A percentile compares a stretch with the other conserved stretches of the same genome.
Evolutionary conservation across 2,888 invertebrate species (phyloP).

Genomic region (Sarcophaga variegata): DNA sequence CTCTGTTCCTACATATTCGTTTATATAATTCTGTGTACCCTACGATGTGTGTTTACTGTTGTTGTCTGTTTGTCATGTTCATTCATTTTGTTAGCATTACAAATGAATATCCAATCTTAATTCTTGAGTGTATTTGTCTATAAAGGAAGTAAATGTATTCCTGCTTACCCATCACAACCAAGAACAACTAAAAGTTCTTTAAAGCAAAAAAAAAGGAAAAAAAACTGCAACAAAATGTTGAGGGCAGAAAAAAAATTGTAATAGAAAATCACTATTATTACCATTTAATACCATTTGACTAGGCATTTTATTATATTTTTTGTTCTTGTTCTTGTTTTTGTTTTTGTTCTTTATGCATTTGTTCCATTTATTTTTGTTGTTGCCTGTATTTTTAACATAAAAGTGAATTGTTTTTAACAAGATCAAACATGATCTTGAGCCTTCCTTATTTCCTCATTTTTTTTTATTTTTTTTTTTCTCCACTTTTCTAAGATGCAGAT

Average conservation of each 20-base stretch:
- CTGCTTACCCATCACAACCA: slow-evolving; percentile 17
- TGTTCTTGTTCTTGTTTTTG: background rate
- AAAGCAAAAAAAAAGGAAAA: slow-evolving; percentile 5
- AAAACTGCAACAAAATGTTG: background rate
- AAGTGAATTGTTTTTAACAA: slow-evolving; percentile 68
- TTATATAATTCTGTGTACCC: too few relatives aligned
- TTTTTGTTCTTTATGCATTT: slow-evolving; percentile 28
- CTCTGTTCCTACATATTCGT: too few relatives aligned
- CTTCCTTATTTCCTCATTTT: slow-evolving; percentile 55
- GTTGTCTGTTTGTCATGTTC: too few relatives aligned
- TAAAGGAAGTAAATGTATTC: slow-evolving; percentile 34
- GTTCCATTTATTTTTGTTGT: background rate
- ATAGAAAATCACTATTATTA: slow-evolving; percentile 64
- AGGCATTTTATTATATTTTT: slow-evolving; percentile 64
- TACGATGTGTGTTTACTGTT: too few relatives aligned
- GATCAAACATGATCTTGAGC: slow-evolving; percentile 62
- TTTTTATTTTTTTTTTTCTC: background rate
- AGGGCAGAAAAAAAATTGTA: background rate
- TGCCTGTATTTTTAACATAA: slow-evolving; percentile 47
- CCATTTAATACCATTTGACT: slow-evolving; percentile 62
- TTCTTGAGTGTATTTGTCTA: slow-evolving; percentile 13
- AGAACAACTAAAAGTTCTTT: slow-evolving; percentile 9
- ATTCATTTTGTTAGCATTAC: too few relatives aligned
- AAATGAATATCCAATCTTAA: too few relatives aligned
- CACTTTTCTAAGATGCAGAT: slow-evolving; percentile 29